Evolutionary conservation across 2,113 vertebrate species (phyloP).

Genomic region (Sorex araneus): DNA sequence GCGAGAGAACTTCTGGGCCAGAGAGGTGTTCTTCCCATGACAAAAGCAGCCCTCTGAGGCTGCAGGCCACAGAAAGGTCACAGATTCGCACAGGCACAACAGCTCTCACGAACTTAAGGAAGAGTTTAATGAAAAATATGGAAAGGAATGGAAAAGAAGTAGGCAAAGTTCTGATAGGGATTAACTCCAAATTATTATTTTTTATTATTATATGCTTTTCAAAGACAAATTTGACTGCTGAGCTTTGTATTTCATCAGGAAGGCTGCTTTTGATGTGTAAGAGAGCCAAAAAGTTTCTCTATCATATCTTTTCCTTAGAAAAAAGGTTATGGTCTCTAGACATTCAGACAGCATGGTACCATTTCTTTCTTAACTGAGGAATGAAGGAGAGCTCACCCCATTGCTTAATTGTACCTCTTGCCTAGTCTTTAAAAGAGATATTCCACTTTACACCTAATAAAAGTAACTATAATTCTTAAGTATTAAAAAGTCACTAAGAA

Average conservation of each 20-base stretch:
- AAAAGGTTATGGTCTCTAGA: background rate
- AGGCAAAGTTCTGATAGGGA: constrained; percentile 73
- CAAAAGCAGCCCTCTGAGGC: background rate
- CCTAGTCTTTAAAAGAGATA: background rate
- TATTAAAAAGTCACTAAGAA: background rate
- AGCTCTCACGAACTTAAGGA: constrained; percentile 75
- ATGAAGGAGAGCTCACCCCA: background rate
- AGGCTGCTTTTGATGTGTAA: background rate
- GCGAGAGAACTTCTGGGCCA: background rate
- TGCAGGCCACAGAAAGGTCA: constrained; percentile 26
- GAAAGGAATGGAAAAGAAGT: constrained; percentile 83
- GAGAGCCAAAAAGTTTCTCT: background rate
- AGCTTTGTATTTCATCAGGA: background rate
- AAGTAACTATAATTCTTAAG: background rate
- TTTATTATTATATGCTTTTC: background rate
- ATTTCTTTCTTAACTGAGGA: background rate
- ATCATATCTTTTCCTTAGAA: background rate
- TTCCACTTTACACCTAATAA: background rate
- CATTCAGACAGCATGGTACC: background rate
- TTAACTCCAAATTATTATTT: constrained; percentile 24
- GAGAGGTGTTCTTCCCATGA: background rate
- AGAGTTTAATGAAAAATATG: constrained; percentile 83
- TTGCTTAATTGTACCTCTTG: background rate
- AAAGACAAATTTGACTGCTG: background rate
- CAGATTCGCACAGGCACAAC: constrained; percentile 82